Evolutionary conservation across 2,797 vertebrate species (phyloP), one percentile per base, ranked within the genome.

Genomic region (Selene dorsalis): DNA sequence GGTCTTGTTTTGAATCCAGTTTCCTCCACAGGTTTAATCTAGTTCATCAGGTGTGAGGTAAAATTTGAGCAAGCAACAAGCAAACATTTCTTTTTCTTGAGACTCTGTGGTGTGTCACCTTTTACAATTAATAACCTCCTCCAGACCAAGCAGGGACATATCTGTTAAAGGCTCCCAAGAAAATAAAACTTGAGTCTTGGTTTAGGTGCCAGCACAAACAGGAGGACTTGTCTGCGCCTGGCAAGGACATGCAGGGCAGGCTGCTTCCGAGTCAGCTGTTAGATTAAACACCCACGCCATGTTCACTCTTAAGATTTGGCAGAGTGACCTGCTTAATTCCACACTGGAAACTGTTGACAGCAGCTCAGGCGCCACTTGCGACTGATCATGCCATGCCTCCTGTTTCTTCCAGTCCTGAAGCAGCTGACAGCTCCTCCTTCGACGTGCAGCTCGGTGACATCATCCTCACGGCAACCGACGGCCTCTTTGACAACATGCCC

Each of bases 401-500:
- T 73, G 22, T 77, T 45, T 69, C 48, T 45, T 82, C 6, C 24
- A 99, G 98, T 87, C 98, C 98, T 0, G 98, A 99, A 45, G 97
- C 97, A 65, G 98, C 98, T 6, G 98, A 99, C 88, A 98, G 97
- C 84, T 97, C 97, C 1, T 97, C 97, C 62, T 98, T 99, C 28
- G 97, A 99, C 62, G 98, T 99, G 70, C 96, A 99, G 92, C 95
- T 99, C 0, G 98, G 98, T 83, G 98, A 99, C 92, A 99, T 99
- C 89, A 99, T 99, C 89, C 92, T 99, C 78, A 99, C 98, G 0
- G 98, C 98, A 0, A 98, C 97, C 0, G 98, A 99, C 0, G 98
- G 98, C 4, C 96, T 99, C 28, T 99, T 99, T 84, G 98, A 99
- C 95, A 99, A 99, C 94, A 99, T 99, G 98, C 97, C 98, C 32